Base-by-base conservation (phyloP, 2,113 vertebrate species). In the Ailurus styani region DNA sequence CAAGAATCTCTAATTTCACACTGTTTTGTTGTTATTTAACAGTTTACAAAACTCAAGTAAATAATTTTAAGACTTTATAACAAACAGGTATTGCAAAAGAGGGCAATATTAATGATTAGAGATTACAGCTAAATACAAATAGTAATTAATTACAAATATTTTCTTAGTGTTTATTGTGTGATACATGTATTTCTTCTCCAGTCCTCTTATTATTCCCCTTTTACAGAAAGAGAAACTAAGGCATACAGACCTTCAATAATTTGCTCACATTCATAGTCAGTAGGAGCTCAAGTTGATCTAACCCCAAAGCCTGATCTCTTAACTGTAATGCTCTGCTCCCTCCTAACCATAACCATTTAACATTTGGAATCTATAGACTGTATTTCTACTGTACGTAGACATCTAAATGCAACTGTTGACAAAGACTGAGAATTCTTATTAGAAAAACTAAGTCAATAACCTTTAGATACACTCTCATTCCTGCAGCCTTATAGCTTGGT, bases 321-420 rank as follows among this genome's bases (percentile, higher is more conserved):
- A 64, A 55, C 34, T 57, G 31, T 40, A 77, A 68, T 14, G 8
- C 15, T 81, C 93, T 85, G 78, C 79, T 54, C 8, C 31, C 55
- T 89, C 60, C 70, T n/a, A 57, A 64, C 29, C 88, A 47, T 12
- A 88, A 42, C 10, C 47, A 54, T 90, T 82, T 55, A 78, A 85
- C 14, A 84, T 2, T 91, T 37, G 29, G 17, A 37, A 72, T 90
- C 13, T 90, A 14, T 66, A 68, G 87, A 86, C 54, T 89, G 4
- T 64, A 42, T 89, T 45, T 72, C 29, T 82, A 89, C 4, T 47
- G 66, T 60, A 85, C 18, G 25, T 8, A 62, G 47, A 55, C n/a
- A 97, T 86, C 40, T 94, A 94, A 88, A 96, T 91, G 57, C 20
- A 84, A 88, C 6, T 68, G 25, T 94, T 96, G 73, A 92, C 13